phyloP scores from a whole-genome alignment of 2,797 vertebrate genomes.

The Siniperca undulata region DNA sequence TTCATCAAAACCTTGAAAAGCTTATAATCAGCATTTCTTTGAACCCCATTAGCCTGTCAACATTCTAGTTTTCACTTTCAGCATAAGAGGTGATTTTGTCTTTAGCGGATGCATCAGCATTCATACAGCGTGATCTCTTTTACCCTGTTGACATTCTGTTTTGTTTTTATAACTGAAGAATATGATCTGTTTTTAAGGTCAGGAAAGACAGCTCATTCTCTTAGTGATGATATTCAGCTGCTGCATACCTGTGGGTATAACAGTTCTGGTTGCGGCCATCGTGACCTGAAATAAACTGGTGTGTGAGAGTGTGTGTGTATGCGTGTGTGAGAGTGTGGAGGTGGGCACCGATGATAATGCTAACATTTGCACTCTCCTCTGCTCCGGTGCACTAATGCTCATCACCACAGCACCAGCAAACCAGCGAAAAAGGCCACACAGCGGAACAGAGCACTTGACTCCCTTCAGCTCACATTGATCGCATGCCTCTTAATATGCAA shows the following conservation, averaged over 20 bases:
- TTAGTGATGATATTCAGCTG: slow-evolving; percentile 24
- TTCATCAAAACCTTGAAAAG: slow-evolving; percentile 32
- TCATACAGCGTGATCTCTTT: slow-evolving; percentile 3
- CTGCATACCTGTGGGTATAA: slow-evolving; percentile 41
- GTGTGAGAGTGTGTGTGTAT: slow-evolving; percentile 6
- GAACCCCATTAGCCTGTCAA: slow-evolving; percentile 15
- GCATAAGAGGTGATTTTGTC: slow-evolving; percentile 24
- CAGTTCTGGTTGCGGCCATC: background rate
- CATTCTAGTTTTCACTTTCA: slow-evolving; percentile 21
- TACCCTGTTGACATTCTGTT: slow-evolving; percentile 19
- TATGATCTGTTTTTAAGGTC: slow-evolving; percentile 10
- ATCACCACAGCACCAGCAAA: slow-evolving; percentile 41
- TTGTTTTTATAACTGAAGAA: background rate
- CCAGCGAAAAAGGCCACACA: slow-evolving; percentile 56
- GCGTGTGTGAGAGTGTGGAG: background rate
- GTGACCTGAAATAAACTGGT: slow-evolving; percentile 45
- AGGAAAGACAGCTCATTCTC: slow-evolving; percentile 13
- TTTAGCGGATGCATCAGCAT: slow-evolving; percentile 12
- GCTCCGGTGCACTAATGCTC: slow-evolving; percentile 57
- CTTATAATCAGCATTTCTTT: slow-evolving; percentile 34
- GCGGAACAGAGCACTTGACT: slow-evolving; percentile 54
- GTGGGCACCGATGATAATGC: slow-evolving; percentile 51
- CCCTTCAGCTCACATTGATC: slow-evolving; percentile 55
- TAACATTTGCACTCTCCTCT: slow-evolving; percentile 67
- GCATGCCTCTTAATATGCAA: slow-evolving; percentile 39